phyloP scores from a whole-genome alignment of 2,888 invertebrate genomes.

The Coleophora deauratella region DNA sequence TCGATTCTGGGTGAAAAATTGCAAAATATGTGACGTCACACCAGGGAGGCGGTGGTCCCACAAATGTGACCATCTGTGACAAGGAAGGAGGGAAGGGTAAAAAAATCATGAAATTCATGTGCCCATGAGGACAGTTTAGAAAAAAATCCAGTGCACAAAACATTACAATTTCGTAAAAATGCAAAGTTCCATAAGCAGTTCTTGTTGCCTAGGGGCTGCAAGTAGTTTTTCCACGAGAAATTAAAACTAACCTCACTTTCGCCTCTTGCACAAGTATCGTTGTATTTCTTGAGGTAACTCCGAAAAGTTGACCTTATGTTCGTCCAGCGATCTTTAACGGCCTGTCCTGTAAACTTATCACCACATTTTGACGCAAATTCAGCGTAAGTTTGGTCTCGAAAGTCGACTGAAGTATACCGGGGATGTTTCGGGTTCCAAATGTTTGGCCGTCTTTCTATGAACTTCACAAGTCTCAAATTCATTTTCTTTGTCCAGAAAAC shows the following conservation, averaged over 20 bases:
- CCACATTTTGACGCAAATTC: slow-evolving; percentile 56
- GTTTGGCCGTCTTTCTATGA: slow-evolving; percentile 47
- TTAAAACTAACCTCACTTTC: slow-evolving; percentile 34
- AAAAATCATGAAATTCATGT: too few relatives aligned
- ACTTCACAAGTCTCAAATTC: slow-evolving; percentile 59
- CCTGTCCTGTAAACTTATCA: slow-evolving; percentile 54
- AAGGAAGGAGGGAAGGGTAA: too few relatives aligned
- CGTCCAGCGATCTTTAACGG: slow-evolving; percentile 64
- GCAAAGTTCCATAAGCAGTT: too few relatives aligned
- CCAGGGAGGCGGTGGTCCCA: too few relatives aligned
- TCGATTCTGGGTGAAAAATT: too few relatives aligned
- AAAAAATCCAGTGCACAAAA: too few relatives aligned
- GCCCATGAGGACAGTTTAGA: too few relatives aligned
- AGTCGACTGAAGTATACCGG: slow-evolving; percentile 49
- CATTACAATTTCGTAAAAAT: too few relatives aligned
- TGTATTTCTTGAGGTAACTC: slow-evolving; percentile 55
- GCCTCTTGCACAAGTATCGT: slow-evolving; percentile 32
- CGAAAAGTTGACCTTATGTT: slow-evolving; percentile 62
- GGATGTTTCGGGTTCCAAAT: slow-evolving; percentile 64
- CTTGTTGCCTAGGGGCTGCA: too few relatives aligned
- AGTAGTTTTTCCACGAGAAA: too few relatives aligned
- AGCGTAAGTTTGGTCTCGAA: slow-evolving; percentile 49
- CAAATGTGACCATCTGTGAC: too few relatives aligned
- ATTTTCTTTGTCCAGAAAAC: slow-evolving; percentile 63
- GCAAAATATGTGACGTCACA: too few relatives aligned